Evolutionary conservation across 2,888 invertebrate genomes (phyloP).

Genomic region (Siphonodentalium dalli): DNA sequence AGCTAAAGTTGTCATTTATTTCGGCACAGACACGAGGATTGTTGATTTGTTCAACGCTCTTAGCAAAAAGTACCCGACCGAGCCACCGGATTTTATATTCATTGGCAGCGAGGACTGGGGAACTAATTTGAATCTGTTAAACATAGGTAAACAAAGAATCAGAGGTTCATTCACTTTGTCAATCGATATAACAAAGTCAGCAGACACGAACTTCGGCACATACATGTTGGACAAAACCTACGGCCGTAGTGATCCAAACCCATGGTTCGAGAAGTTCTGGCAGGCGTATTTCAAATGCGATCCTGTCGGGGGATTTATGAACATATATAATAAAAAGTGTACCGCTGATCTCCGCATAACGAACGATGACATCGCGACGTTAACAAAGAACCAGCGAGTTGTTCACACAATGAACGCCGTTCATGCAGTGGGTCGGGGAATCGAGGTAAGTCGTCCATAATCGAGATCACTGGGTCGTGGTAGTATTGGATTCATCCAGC

Average conservation of each 20-base stretch:
- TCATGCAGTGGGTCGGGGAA: constrained; percentile 40
- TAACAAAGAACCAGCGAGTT: constrained; percentile 39
- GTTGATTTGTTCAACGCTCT: constrained; percentile 35
- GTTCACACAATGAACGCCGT: constrained; percentile 48
- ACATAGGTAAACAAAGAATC: constrained; percentile 29
- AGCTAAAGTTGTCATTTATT: constrained; percentile 50
- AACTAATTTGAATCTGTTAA: constrained; percentile 33
- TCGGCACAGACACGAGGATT: constrained; percentile 47
- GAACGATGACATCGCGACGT: constrained; percentile 17
- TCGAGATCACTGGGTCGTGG: no score
- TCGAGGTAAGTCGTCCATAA: no score
- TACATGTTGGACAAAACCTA: constrained; percentile 27
- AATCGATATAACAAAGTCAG: constrained; percentile 25
- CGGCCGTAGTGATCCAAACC: constrained; percentile 30
- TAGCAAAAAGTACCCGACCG: constrained; percentile 15
- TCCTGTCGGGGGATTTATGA: constrained; percentile 39
- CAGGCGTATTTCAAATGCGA: constrained; percentile 45
- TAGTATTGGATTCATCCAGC: no score
- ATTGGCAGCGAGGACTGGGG: constrained; percentile 54
- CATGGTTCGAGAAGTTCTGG: constrained; percentile 54
- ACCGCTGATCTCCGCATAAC: constrained; percentile 17
- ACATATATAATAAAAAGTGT: constrained; percentile 31
- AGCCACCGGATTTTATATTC: constrained; percentile 36
- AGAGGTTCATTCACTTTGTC: constrained; percentile 44
- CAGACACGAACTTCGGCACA: constrained; percentile 17